These are phyloP conservation scores for Pyrocephalus nanus DNA, from an alignment of 2,797 vertebrate genomes.

Conservation along the genomic window DNA sequence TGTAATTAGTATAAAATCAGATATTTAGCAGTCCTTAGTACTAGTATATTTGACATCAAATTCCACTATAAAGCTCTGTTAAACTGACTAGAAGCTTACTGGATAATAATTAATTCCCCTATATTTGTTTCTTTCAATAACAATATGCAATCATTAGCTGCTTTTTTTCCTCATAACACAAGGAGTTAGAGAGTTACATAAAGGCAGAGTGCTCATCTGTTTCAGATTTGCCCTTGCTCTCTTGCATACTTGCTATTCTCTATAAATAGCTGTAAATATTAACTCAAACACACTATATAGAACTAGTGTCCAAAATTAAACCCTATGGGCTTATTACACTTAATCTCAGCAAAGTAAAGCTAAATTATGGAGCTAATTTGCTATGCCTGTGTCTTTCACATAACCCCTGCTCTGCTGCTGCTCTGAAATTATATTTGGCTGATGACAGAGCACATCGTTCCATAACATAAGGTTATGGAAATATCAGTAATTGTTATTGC, in stretches of 20 bases:
- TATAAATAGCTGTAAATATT: conserved; percentile 56
- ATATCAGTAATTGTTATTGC: not conserved
- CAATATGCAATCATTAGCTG: not conserved
- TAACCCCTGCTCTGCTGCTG: not conserved
- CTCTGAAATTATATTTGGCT: not conserved
- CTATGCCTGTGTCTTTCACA: not conserved
- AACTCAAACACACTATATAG: conserved; percentile 20
- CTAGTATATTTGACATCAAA: not conserved
- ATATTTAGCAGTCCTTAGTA: not conserved
- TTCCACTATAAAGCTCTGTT: not conserved
- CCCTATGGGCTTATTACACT: not conserved
- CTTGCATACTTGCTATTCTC: not conserved
- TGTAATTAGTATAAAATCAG: not conserved
- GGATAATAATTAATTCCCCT: not conserved
- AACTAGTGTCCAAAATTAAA: conserved; percentile 35
- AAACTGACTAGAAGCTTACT: not conserved
- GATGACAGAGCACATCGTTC: not conserved
- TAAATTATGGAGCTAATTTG: conserved; percentile 13
- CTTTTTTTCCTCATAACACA: not conserved
- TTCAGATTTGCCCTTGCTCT: conserved; percentile 44
- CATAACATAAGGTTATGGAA: not conserved
- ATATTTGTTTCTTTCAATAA: not conserved
- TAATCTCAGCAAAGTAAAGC: conserved; percentile 19
- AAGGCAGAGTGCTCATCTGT: not conserved
- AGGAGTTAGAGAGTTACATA: conserved; percentile 17